Base-by-base conservation (phyloP, 2,888 invertebrate genomes). In the Tenthredo scrophulariae region DNA sequence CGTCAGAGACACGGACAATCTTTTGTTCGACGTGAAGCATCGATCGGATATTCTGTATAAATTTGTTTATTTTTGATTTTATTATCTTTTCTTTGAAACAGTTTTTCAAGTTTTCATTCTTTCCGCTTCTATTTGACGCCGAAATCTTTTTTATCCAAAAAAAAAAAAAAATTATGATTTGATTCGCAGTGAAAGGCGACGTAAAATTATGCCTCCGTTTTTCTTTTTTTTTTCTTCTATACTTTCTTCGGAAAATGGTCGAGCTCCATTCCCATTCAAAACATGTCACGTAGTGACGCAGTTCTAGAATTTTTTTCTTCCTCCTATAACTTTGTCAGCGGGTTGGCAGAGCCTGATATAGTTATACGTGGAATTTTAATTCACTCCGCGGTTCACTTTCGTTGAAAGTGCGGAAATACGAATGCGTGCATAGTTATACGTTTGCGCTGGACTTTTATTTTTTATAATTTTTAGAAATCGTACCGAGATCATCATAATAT, bases 351-450 rank as follows among this genome's bases (percentile, higher is more conserved):
- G 18, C 2, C 33, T 29, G 70, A 43, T 10, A 43, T 18, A 33
- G 6, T 0, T 33, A 70, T 70, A n/a, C 22, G n/a, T n/a, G n/a
- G n/a, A 70, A 70, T 33, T 37, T 37, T 29, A 37, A 70, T 70
- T 37, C 37, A 29, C 37, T 18, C 33, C 37, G 67, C 67, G 67
- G 15, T 37, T 70, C 70, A 70, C 70, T 70, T 70, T 70, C 70
- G 37, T 70, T 70, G n/a, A 70, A 70, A 70, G 37, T 6, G 29
- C 37, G 15, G 0, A 2, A 5, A 15, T 7, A 2, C 22, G 29
- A 13, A 65, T 9, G n/a, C 58, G 58, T 10, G n/a, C 58, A 7
- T n/a, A 54, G 13, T 26, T 67, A 29, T 29, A 33, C 22, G 65
- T 29, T 65, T 26, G 1, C 7, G 22, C 1, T 15, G 0, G 22